Evolutionary conservation across 2,888 invertebrate species (phyloP).

Genomic region (Griposia aprilina): DNA sequence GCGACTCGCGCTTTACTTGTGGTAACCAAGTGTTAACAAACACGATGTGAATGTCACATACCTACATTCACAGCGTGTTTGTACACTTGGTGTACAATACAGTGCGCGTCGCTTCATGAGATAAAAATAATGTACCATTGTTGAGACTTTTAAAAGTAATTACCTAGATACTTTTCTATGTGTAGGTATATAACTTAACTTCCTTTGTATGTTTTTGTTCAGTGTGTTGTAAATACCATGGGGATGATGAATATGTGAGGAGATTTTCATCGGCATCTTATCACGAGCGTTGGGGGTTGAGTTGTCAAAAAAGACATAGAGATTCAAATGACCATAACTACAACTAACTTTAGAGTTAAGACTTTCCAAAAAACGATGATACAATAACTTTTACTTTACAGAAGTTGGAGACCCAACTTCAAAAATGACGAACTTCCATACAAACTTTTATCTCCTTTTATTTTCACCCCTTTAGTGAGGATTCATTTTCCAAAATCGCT

Average conservation of each 20-base stretch:
- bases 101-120: too few relatives aligned
- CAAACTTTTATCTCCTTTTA: not conserved
- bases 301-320: not conserved
- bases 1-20: not conserved
- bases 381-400: not conserved
- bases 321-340: not conserved
- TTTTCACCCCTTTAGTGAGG: not conserved
- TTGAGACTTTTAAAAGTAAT: not conserved
- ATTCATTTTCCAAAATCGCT: not conserved
- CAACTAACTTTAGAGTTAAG: not conserved
- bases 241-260: not conserved
- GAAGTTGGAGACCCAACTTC: not conserved
- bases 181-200: not conserved
- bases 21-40: not conserved
- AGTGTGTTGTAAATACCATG: not conserved
- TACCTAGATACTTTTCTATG: not conserved
- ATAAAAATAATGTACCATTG: not conserved
- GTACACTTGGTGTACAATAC: not conserved
- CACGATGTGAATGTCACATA: not conserved
- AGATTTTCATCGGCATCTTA: not conserved
- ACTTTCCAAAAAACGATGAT: not conserved
- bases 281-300: not conserved
- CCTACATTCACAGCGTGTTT: too few relatives aligned
- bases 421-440: not conserved
- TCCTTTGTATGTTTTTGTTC: not conserved